Conservation (phyloP, 2,113 vertebrate species). For the Corapipo altera region DNA sequence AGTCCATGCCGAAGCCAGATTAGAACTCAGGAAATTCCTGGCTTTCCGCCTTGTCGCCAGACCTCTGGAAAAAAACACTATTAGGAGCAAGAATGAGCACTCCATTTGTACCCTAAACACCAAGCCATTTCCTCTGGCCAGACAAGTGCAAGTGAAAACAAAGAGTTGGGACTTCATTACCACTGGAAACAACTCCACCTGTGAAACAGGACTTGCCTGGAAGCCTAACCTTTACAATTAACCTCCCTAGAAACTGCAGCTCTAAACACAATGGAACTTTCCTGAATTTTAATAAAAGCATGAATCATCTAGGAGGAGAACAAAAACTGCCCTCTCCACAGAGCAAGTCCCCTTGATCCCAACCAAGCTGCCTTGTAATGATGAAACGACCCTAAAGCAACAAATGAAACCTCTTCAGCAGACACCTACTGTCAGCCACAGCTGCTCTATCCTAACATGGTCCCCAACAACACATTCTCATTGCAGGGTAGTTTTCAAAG, state of each 20-base stretch:
- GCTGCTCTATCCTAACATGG: neutral
- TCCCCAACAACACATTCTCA: neutral
- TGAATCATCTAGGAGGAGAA: neutral
- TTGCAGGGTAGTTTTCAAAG: neutral
- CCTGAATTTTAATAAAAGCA: neutral
- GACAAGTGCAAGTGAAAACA: slow-evolving; percentile 16
- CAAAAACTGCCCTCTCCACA: neutral
- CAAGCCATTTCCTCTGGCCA: slow-evolving; percentile 26
- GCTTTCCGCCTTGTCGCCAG: slow-evolving; percentile 3
- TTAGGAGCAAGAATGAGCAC: neutral
- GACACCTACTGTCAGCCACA: neutral
- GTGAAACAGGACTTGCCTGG: neutral
- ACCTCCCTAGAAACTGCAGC: neutral
- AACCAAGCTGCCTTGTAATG: neutral
- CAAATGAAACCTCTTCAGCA: neutral
- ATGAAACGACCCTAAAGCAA: neutral
- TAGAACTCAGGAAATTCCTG: slow-evolving; percentile 54
- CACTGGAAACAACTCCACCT: neutral
- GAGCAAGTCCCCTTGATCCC: neutral
- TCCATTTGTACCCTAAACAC: neutral
- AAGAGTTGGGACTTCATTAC: neutral
- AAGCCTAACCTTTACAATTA: slow-evolving; percentile 28
- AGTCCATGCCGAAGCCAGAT: slow-evolving; percentile 28
- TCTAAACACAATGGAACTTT: neutral
- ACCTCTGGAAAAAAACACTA: neutral